These are phyloP conservation scores for Drosophila basisetae DNA, from an alignment of 2,888 invertebrate genomes.

Conservation along the genomic window DNA sequence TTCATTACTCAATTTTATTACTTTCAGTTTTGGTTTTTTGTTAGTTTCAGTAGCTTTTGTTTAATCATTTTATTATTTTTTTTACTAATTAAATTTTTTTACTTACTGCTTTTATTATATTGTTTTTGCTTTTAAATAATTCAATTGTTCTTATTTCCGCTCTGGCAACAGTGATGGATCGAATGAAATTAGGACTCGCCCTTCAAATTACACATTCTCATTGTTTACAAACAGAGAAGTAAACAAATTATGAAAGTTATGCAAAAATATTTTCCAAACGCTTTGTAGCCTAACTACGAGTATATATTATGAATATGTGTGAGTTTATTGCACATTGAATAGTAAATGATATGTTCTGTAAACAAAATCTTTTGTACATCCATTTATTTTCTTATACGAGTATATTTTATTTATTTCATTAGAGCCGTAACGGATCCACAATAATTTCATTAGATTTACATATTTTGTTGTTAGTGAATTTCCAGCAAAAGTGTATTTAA, in stretches of 20 bases:
- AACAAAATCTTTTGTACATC: slow-evolving; percentile 20
- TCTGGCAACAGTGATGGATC: slow-evolving; percentile 13
- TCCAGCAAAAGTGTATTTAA: not conserved
- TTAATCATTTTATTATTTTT: not conserved
- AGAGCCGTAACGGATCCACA: not conserved
- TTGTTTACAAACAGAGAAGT: slow-evolving; percentile 40
- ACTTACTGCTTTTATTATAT: not conserved
- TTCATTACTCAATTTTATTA: not conserved
- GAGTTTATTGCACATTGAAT: slow-evolving; percentile 7
- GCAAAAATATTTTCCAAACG: slow-evolving; percentile 30
- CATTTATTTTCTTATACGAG: slow-evolving; percentile 3
- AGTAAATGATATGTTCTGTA: slow-evolving; percentile 38
- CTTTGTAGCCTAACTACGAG: slow-evolving; percentile 4
- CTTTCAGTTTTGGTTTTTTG: not conserved
- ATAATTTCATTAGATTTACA: not conserved
- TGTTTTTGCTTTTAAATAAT: not conserved
- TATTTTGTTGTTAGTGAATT: too few relatives aligned
- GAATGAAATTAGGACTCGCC: slow-evolving; percentile 42
- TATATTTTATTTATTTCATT: slow-evolving; percentile 7
- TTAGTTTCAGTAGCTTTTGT: not conserved
- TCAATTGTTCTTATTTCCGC: slow-evolving; percentile 3
- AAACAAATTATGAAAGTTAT: slow-evolving; percentile 41
- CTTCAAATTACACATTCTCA: slow-evolving; percentile 36
- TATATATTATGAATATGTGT: not conserved
- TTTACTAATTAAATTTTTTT: not conserved